phyloP scores from a whole-genome alignment of 2,797 vertebrate species.

The Apogon talboti region DNA sequence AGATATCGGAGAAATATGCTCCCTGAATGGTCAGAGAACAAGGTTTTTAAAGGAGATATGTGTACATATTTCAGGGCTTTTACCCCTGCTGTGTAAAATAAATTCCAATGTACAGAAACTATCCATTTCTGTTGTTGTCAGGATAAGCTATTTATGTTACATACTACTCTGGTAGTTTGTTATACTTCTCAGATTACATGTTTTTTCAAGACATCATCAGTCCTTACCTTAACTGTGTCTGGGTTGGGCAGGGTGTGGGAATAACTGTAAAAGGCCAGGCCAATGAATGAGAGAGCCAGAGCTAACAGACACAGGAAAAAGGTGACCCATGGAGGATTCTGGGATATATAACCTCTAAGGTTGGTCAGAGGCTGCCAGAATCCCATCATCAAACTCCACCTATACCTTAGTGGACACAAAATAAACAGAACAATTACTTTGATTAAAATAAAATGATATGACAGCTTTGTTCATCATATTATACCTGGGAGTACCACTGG shows the following conservation, averaged over 20 bases:
- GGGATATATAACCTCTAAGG: constrained; percentile 70
- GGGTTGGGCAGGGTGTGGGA: constrained; percentile 80
- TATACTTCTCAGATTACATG: too few relatives aligned
- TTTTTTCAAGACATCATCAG: not conserved
- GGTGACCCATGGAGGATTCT: constrained; percentile 79
- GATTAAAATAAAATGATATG: not conserved
- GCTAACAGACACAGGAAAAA: constrained; percentile 82
- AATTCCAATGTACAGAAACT: too few relatives aligned
- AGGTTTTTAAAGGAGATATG: too few relatives aligned
- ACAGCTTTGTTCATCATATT: not conserved
- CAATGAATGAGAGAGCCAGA: constrained; percentile 78
- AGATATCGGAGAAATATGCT: too few relatives aligned
- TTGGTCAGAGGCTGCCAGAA: constrained; percentile 75
- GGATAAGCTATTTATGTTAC: too few relatives aligned
- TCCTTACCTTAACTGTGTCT: constrained; percentile 75
- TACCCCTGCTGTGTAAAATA: too few relatives aligned
- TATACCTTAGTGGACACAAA: constrained; percentile 18
- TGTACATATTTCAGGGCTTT: too few relatives aligned
- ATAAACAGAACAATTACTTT: constrained; percentile 22
- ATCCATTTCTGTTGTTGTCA: too few relatives aligned
- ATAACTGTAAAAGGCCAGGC: constrained; percentile 74
- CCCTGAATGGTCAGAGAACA: too few relatives aligned
- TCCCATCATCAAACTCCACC: constrained; percentile 69
- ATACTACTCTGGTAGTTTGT: too few relatives aligned
- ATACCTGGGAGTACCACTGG: too few relatives aligned